These are phyloP conservation scores for Falco punctatus DNA, from an alignment of 2,113 vertebrate genomes.

Conservation along the genomic window DNA sequence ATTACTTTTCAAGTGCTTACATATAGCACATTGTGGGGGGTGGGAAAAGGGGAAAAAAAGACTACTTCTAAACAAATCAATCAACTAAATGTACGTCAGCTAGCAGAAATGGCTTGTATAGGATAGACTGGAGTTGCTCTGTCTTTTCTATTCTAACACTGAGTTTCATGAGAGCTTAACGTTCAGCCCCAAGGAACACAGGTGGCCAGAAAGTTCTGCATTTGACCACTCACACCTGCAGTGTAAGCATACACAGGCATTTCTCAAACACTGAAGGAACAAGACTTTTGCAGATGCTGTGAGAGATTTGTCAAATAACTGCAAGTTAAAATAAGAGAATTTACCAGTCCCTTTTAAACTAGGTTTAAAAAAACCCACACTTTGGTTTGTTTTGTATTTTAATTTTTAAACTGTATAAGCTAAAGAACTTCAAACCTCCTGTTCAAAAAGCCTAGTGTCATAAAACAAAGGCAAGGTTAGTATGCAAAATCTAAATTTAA, in stretches of 20 bases:
- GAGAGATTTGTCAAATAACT: neutral
- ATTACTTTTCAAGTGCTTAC: neutral
- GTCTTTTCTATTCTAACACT: neutral
- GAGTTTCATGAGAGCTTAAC: neutral
- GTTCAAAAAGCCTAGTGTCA: neutral
- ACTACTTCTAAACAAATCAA: neutral
- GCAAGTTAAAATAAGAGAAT: neutral
- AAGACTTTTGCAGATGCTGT: neutral
- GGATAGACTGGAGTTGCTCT: neutral
- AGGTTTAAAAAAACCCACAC: neutral
- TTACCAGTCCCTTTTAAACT: neutral
- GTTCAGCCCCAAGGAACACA: neutral
- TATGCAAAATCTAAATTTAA: conserved; percentile 19
- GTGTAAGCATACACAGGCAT: neutral
- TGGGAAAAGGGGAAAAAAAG: neutral
- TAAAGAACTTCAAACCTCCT: neutral
- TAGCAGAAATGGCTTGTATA: neutral
- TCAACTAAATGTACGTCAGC: neutral
- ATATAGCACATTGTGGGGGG: neutral
- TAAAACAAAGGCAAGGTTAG: neutral
- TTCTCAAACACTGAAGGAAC: neutral
- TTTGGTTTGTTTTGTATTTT: neutral
- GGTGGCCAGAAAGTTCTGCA: neutral
- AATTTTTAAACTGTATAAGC: neutral
- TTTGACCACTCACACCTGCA: neutral